phyloP scores from a whole-genome alignment of 2,113 vertebrate genomes.

The Serilophus lunatus region DNA sequence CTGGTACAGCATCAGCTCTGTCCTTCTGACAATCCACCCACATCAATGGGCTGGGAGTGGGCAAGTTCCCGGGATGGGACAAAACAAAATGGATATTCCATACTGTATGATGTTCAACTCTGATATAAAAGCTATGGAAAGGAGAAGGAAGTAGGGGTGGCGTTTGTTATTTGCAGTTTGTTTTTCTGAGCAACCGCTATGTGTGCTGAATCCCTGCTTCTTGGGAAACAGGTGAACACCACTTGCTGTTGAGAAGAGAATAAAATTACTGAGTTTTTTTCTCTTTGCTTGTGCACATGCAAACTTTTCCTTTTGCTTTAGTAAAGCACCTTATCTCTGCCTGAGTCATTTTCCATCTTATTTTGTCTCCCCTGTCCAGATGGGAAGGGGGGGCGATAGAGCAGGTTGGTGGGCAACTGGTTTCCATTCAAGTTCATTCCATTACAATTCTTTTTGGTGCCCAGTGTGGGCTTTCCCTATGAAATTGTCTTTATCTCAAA shows the following conservation, averaged over 20 bases:
- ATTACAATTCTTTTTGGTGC: background rate
- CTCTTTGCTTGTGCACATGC: background rate
- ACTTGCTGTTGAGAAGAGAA: background rate
- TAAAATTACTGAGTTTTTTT: background rate
- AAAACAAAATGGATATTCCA: background rate
- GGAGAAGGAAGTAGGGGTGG: background rate
- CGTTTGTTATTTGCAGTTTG: background rate
- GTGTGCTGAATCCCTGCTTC: background rate
- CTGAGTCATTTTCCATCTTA: background rate
- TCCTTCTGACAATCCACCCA: background rate
- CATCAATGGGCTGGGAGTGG: background rate
- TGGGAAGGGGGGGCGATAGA: background rate
- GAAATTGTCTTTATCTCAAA: background rate
- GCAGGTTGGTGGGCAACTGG: background rate
- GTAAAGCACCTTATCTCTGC: background rate
- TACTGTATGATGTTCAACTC: background rate
- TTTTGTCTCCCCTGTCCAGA: background rate
- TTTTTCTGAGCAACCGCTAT: background rate
- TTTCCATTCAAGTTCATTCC: no score
- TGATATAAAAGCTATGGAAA: background rate
- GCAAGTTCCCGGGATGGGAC: no score
- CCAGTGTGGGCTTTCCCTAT: background rate
- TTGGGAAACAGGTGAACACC: background rate
- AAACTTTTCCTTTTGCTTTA: background rate
- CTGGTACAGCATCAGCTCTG: background rate